phyloP scores from a whole-genome alignment of 2,113 vertebrate species.

The Lutjanus erythropterus region DNA sequence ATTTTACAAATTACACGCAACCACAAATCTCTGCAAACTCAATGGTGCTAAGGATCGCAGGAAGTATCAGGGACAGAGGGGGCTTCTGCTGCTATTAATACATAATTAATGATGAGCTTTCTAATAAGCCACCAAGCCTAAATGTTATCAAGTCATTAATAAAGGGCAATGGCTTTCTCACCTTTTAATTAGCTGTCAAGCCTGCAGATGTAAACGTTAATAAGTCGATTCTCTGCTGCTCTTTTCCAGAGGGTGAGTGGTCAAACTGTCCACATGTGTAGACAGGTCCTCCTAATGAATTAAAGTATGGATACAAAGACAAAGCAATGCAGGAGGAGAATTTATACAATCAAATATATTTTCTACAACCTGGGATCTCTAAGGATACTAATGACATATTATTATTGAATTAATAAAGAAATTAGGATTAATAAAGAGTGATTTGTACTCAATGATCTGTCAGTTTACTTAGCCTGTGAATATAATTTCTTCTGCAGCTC shows the following conservation, averaged over 20 bases:
- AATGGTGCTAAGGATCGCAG: not conserved
- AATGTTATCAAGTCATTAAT: constrained; percentile 38
- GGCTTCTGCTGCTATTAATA: constrained; percentile 23
- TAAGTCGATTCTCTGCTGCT: not conserved
- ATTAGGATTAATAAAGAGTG: not conserved
- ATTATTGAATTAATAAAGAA: not conserved
- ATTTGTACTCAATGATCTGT: not conserved
- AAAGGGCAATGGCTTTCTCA: constrained; percentile 25
- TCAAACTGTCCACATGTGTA: not conserved
- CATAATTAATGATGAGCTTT: constrained; percentile 26
- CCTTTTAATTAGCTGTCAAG: constrained; percentile 41
- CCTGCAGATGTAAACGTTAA: constrained; percentile 28
- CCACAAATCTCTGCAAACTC: constrained; percentile 6
- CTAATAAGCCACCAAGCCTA: constrained; percentile 1
- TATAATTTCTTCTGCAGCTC: not conserved
- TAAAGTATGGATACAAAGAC: not conserved
- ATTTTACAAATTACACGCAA: not conserved
- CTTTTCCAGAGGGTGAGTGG: not conserved
- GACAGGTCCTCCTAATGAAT: not conserved
- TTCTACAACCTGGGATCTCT: not conserved
- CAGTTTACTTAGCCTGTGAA: not conserved
- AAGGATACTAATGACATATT: not conserved
- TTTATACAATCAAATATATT: not conserved
- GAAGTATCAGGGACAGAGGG: not conserved
- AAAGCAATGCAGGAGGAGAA: not conserved